Conservation (phyloP, 2,113 vertebrate species). For the Butorides virescens region DNA sequence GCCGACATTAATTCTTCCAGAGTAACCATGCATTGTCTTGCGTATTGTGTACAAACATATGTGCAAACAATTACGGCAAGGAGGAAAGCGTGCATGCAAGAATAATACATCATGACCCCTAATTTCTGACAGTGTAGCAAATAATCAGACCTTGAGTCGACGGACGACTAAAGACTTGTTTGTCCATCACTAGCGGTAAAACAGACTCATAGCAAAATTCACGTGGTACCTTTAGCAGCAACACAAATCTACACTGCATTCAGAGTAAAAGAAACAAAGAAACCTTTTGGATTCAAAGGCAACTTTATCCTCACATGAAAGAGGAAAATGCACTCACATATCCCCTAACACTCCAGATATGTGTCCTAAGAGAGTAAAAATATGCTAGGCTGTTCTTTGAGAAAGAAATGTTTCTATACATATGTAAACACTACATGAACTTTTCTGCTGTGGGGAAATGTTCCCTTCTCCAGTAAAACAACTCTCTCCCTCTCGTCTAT, state of each 20-base stretch:
- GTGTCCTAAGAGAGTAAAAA: not conserved
- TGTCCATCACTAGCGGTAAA: not conserved
- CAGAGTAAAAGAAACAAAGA: not conserved
- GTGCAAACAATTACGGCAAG: not conserved
- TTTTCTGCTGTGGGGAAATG: not conserved
- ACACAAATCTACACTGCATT: not conserved
- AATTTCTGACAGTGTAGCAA: not conserved
- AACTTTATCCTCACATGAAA: not conserved
- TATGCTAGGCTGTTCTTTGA: not conserved
- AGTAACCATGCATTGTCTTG: not conserved
- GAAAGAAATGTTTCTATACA: not conserved
- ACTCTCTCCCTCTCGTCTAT: not conserved
- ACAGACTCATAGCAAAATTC: not conserved
- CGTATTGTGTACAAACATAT: not conserved
- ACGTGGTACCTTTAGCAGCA: not conserved
- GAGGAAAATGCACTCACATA: not conserved
- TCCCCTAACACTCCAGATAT: not conserved
- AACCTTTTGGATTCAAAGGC: not conserved
- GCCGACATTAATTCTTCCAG: not conserved
- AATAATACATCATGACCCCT: not conserved
- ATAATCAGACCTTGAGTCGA: not conserved
- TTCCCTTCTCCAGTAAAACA: not conserved
- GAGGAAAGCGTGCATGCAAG: not conserved
- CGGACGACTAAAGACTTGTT: not conserved
- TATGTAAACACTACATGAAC: not conserved